phyloP scores from a whole-genome alignment of 2,113 vertebrate species.

The Paramormyrops kingsleyae region DNA sequence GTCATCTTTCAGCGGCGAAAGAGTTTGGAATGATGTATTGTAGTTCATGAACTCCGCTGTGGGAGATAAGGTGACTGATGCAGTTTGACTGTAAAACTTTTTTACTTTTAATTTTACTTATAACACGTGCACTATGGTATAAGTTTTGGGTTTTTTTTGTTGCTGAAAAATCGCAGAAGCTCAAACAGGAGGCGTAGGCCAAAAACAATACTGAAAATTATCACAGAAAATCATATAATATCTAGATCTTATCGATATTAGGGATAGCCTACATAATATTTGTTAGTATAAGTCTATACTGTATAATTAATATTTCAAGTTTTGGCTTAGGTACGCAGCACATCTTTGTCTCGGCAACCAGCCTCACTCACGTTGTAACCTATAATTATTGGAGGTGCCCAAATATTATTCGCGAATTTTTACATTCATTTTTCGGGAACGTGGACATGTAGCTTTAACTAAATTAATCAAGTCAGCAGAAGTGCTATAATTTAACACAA shows the following conservation, averaged over 20 bases:
- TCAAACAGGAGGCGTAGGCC: background rate
- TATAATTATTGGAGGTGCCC: background rate
- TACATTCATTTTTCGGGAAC: background rate
- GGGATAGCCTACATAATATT: background rate
- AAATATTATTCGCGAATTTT: background rate
- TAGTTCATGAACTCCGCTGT: background rate
- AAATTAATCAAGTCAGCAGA: background rate
- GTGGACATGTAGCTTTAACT: too few species aligned
- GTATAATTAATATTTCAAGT: background rate
- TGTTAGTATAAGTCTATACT: background rate
- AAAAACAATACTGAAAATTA: background rate
- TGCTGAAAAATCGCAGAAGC: background rate
- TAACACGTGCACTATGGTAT: background rate
- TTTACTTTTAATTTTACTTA: background rate
- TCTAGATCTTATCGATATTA: background rate
- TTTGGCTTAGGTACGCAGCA: background rate
- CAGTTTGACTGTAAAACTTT: background rate
- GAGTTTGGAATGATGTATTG: background rate
- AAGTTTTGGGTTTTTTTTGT: background rate
- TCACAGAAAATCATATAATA: background rate
- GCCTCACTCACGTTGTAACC: background rate
- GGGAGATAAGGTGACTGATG: background rate
- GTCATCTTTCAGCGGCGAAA: background rate
- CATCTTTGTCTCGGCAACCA: background rate
- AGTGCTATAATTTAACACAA: background rate